Percentiles rank a stretch among this genome's conserved stretches.
phyloP scores from a whole-genome alignment of 2,113 vertebrate species.

The Pseudorasbora parva region DNA sequence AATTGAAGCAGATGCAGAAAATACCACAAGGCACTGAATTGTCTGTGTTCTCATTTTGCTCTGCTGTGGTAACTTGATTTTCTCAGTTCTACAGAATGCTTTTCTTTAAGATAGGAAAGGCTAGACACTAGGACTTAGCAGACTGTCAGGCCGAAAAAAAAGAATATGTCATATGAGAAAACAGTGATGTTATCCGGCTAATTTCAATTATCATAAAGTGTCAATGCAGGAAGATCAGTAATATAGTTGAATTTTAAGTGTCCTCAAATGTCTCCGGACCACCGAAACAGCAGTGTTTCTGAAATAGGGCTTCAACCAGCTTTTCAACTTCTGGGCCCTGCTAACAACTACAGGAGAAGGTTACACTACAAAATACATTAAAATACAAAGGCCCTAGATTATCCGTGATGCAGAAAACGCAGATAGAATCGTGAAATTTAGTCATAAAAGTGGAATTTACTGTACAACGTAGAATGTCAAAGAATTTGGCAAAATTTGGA shows the following conservation, averaged over 20 bases:
- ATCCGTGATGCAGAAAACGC: too few species aligned
- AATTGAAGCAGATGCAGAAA: constrained; percentile 46
- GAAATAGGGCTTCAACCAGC: background rate
- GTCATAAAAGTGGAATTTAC: too few species aligned
- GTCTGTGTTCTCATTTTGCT: background rate
- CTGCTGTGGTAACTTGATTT: constrained; percentile 24
- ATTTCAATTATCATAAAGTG: too few species aligned
- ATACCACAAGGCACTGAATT: constrained; percentile 2
- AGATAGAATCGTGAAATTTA: too few species aligned
- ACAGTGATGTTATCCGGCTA: too few species aligned
- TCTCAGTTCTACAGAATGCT: background rate
- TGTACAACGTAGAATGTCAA: too few species aligned
- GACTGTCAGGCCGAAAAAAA: background rate
- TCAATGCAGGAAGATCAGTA: too few species aligned
- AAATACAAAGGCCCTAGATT: too few species aligned
- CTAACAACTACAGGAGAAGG: background rate
- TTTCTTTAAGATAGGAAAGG: constrained; percentile 23
- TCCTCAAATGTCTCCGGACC: too few species aligned
- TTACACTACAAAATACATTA: background rate
- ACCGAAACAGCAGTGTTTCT: background rate
- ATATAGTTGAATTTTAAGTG: too few species aligned
- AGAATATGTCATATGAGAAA: too few species aligned
- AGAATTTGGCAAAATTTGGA: too few species aligned
- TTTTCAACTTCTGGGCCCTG: background rate
- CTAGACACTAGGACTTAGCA: background rate